Evolutionary conservation across 2,113 vertebrate genomes (phyloP).

Genomic region (Morone saxatilis): DNA sequence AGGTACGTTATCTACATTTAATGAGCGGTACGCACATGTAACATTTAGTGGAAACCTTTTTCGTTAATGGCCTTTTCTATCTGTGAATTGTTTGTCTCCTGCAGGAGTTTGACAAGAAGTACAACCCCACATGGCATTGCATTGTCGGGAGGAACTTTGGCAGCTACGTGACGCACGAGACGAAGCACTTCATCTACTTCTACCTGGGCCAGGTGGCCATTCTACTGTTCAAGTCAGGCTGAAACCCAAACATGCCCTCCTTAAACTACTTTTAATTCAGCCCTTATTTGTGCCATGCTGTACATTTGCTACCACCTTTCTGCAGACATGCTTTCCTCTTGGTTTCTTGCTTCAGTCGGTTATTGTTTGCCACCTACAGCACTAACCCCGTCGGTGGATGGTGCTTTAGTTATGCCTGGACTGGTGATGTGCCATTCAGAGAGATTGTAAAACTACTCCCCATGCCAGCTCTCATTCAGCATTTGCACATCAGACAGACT

Average conservation of each 20-base stretch:
- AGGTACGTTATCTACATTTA: slow-evolving; percentile 82
- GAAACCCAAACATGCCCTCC: slow-evolving; percentile 64
- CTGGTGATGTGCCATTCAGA: slow-evolving; percentile 69
- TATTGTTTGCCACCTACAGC: slow-evolving; percentile 20
- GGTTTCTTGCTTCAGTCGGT: slow-evolving; percentile 33
- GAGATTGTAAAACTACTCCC: slow-evolving; percentile 79
- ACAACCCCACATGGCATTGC: slow-evolving; percentile 99
- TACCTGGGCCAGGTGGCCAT: slow-evolving; percentile 99
- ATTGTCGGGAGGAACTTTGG: slow-evolving; percentile 99
- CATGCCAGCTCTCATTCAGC: slow-evolving; percentile 7
- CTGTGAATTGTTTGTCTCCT: neutral
- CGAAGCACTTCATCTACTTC: slow-evolving; percentile 99
- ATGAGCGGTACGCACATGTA: neutral
- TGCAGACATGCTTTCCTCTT: slow-evolving; percentile 66
- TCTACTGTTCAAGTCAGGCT: slow-evolving; percentile 99
- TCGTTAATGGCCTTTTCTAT: neutral
- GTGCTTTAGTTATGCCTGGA: slow-evolving; percentile 83
- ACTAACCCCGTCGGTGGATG: slow-evolving; percentile 50
- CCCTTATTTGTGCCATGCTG: slow-evolving; percentile 41
- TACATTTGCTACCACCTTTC: slow-evolving; percentile 39
- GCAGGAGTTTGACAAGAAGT: slow-evolving; percentile 99
- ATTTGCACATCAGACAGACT: slow-evolving; percentile 13
- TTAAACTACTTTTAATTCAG: slow-evolving; percentile 52
- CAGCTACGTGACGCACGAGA: slow-evolving; percentile 99
- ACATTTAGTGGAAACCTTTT: too few relatives aligned